Percentiles rank a stretch among this genome's conserved stretches.
phyloP scores from a whole-genome alignment of 2,113 vertebrate genomes.

The Epinephelus moara region DNA sequence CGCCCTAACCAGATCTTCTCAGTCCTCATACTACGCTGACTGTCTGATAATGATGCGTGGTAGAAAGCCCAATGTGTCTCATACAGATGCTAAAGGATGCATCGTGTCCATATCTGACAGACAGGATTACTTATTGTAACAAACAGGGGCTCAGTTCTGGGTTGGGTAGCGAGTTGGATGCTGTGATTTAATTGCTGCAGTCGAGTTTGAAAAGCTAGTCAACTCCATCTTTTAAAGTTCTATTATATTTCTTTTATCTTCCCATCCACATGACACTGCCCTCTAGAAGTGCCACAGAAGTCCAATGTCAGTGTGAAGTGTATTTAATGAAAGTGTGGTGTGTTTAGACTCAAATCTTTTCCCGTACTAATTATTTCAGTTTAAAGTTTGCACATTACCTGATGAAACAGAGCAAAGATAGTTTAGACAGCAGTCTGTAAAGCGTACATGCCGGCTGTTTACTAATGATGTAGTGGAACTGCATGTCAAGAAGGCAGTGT shows the following conservation, averaged over 20 bases:
- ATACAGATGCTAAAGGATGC: no score
- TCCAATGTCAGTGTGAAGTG: background rate
- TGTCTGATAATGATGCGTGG: no score
- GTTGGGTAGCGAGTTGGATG: background rate
- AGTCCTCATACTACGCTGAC: no score
- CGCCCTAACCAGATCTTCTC: no score
- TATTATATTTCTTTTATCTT: background rate
- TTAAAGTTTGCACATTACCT: slow-evolving; percentile 7
- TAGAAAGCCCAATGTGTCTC: no score
- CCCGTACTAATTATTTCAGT: background rate
- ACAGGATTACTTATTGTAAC: background rate
- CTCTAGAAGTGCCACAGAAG: background rate
- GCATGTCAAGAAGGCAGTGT: slow-evolving; percentile 4
- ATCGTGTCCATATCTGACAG: no score
- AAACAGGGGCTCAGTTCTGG: background rate
- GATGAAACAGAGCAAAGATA: background rate
- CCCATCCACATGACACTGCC: background rate
- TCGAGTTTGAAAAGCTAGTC: no score
- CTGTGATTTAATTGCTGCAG: background rate
- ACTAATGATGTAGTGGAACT: slow-evolving; percentile 7
- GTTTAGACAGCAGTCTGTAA: background rate
- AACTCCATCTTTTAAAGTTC: background rate
- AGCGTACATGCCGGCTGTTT: slow-evolving; percentile 10
- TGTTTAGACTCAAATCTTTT: background rate
- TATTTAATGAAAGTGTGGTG: background rate